Evolutionary conservation across 2,113 vertebrate genomes (phyloP), one percentile per base, ranked within the genome.

Genomic region (Rhinolophus ferrumequinum): DNA sequence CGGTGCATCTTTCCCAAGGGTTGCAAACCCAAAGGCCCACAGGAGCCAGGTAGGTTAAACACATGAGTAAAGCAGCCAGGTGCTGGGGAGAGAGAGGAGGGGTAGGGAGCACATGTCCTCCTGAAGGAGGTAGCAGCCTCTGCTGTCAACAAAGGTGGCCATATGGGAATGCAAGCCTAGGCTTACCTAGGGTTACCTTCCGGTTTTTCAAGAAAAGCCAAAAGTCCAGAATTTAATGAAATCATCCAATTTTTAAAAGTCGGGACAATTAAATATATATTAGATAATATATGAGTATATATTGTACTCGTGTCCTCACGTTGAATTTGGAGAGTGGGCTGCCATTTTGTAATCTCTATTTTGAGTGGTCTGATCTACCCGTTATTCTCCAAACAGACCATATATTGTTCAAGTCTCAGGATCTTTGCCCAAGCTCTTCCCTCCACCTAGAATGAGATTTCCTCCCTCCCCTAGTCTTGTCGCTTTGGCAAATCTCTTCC

Each of bases 201-300:
- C 16, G 21, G 21, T n/a, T 19, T 92, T 93, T 77, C 8, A 33
- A 66, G 73, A 77, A 91, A 94, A 87, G 79, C 14, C 44, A 12
- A 30, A 88, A 93, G 66, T 88, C 38, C 81, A 90, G 30, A 89
- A 56, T 92, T 83, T 80, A 50, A 69, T 28, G 47, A 84, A 89
- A 41, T 76, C 8, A 47, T 22, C 41, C 62, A 75, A 44, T 76
- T 88, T 92, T 94, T 69, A 88, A 94, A 73, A 82, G 58, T 67
- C 84, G n/a, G 67, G n/a, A 62, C 47, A 89, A 89, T 70, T 35
- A 16, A 41, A 41, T 72, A 82, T 73, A 26, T 24, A 26, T 41
- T 35, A 26, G 6, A n/a, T 9, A 44, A 24, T 41, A 1, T 44
- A 24, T 41, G 21, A 41, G 18, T 44, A 26, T 28, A 19, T 28